These are phyloP conservation scores for Tragelaphus imberbis DNA, from an alignment of 2,113 vertebrate species.

Conservation along the genomic window DNA sequence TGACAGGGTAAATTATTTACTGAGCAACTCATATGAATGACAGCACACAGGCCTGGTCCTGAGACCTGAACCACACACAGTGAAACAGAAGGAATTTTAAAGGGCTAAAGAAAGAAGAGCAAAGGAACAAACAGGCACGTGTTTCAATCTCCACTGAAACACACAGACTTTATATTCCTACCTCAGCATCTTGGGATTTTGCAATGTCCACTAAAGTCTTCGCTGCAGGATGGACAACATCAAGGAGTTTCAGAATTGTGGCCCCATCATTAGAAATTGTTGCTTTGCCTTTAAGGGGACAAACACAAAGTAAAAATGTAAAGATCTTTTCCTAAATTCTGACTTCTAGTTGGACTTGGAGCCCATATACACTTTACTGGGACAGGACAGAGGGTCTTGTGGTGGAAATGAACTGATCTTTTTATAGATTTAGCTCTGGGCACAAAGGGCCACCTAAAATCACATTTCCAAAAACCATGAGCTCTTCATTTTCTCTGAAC, in stretches of 20 bases:
- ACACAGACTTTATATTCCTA: constrained; percentile 60
- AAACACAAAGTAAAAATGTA: not conserved
- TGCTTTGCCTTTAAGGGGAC: constrained; percentile 88
- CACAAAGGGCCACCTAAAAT: not conserved
- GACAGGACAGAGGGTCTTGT: not conserved
- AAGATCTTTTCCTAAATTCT: not conserved
- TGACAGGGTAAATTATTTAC: not conserved
- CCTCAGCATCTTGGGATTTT: constrained; percentile 98
- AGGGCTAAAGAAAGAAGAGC: not conserved
- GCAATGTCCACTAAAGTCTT: constrained; percentile 98
- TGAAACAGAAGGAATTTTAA: not conserved
- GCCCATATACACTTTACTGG: not conserved
- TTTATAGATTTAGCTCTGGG: not conserved
- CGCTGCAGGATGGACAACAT: constrained; percentile 95
- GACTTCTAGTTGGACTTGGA: not conserved
- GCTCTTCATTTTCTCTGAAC: not conserved
- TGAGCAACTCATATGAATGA: not conserved
- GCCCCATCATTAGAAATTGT: constrained; percentile 98
- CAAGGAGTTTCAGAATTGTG: constrained; percentile 97
- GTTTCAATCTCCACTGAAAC: not conserved
- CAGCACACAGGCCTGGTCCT: not conserved
- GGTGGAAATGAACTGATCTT: not conserved
- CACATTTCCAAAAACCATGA: not conserved
- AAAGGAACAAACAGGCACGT: not conserved
- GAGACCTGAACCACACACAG: not conserved